Conservation (phyloP, 2,113 vertebrate genomes). For the Arvicanthis niloticus region DNA sequence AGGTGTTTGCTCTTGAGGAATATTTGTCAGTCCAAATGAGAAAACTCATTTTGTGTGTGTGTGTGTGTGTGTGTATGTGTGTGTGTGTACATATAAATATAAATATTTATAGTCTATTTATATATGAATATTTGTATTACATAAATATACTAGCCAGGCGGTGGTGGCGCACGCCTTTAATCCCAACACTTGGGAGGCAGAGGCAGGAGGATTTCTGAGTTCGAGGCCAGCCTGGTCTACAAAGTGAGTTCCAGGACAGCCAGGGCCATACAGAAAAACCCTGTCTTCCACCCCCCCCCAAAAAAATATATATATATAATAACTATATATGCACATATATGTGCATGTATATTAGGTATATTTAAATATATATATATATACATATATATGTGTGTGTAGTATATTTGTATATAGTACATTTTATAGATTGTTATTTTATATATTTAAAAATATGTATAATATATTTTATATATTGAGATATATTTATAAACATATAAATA, state of each 20-base stretch:
- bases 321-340: neutral
- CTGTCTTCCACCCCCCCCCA: too few relatives aligned
- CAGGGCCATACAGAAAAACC: too few relatives aligned
- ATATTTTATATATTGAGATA: neutral
- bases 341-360: neutral
- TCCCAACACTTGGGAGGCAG: too few relatives aligned
- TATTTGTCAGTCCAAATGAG: neutral
- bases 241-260: too few relatives aligned
- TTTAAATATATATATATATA: neutral
- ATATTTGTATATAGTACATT: neutral
- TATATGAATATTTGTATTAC: neutral
- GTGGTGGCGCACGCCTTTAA: too few relatives aligned
- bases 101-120: neutral
- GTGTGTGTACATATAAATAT: neutral
- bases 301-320: too few relatives aligned
- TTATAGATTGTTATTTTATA: neutral
- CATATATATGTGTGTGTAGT: neutral
- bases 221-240: too few relatives aligned
- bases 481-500: too few relatives aligned
- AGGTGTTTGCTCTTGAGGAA: neutral
- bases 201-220: too few relatives aligned
- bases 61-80: neutral
- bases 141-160: too few relatives aligned
- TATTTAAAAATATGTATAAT: neutral
- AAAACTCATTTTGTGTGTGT: neutral